Percentiles rank a stretch among this genome's conserved stretches.
These are phyloP conservation scores for Leptinotarsa texana DNA, from an alignment of 1,140 invertebrate species.

Conservation along the genomic window DNA sequence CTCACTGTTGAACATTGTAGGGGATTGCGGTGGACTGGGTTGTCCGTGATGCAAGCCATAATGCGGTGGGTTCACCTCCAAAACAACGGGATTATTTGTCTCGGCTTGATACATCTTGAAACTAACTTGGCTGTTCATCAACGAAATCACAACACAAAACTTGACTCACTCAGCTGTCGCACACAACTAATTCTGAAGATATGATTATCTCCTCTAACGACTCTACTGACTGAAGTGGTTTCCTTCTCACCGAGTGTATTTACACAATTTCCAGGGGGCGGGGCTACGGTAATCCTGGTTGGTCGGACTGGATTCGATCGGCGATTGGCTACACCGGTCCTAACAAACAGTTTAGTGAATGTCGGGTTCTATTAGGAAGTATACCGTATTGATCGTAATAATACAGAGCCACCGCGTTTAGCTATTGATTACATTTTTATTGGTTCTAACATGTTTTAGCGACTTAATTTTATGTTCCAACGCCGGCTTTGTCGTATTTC, in stretches of 20 bases:
- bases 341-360: constrained; percentile 53
- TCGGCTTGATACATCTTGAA: constrained; percentile 49
- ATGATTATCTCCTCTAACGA: no score
- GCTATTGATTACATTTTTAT: constrained; percentile 51
- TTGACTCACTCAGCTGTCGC: not conserved
- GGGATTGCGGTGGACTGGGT: constrained; percentile 50
- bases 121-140: constrained; percentile 37
- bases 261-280: not conserved
- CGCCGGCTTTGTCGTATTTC: constrained; percentile 26
- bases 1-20: constrained; percentile 28
- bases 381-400: constrained; percentile 47
- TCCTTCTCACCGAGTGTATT: not conserved
- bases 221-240: not conserved
- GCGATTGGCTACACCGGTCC: constrained; percentile 47
- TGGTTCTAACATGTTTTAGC: constrained; percentile 43
- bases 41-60: constrained; percentile 47
- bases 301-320: constrained; percentile 42
- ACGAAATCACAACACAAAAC: constrained; percentile 19
- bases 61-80: constrained; percentile 51
- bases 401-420: constrained; percentile 27
- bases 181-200: constrained; percentile 5
- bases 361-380: constrained; percentile 51
- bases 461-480: constrained; percentile 43
- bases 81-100: constrained; percentile 43
- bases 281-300: constrained; percentile 29